Evolutionary conservation across 2,888 invertebrate genomes (phyloP).

Genomic region (Oligia fasciuncula): DNA sequence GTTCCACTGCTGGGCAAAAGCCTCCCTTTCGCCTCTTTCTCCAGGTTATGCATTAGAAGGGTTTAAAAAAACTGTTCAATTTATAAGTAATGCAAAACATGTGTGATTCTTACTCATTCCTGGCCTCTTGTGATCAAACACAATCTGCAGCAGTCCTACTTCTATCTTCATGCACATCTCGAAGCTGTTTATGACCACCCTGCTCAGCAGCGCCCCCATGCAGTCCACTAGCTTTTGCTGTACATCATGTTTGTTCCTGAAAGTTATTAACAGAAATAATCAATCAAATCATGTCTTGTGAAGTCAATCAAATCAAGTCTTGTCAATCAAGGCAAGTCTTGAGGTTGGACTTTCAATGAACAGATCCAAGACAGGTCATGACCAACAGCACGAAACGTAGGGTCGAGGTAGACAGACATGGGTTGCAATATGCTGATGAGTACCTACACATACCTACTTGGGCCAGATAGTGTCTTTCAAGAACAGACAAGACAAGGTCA

Average conservation of each 20-base stretch:
- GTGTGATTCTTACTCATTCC: conserved; percentile 84
- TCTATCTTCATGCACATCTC: conserved; percentile 90
- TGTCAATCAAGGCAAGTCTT: neutral
- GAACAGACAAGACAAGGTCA: no score
- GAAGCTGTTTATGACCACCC: conserved; percentile 84
- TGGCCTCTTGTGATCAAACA: conserved; percentile 88
- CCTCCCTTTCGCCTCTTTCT: no score
- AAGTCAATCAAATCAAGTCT: neutral
- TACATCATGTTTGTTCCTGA: conserved; percentile 81
- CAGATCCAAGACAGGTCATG: neutral
- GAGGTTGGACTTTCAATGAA: neutral
- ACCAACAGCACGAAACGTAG: neutral
- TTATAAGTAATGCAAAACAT: neutral
- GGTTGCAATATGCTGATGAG: no score
- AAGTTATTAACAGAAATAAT: conserved; percentile 19
- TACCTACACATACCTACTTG: no score
- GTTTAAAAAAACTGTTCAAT: neutral
- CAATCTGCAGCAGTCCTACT: conserved; percentile 87
- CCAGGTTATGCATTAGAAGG: neutral
- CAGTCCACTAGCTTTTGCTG: conserved; percentile 88
- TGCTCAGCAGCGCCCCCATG: conserved; percentile 85
- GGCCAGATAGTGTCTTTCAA: no score
- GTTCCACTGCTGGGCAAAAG: neutral
- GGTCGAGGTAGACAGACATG: no score
- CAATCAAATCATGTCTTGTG: neutral